Evolutionary conservation across 1,140 invertebrate genomes (phyloP).

Genomic region (Microplitis mediator): DNA sequence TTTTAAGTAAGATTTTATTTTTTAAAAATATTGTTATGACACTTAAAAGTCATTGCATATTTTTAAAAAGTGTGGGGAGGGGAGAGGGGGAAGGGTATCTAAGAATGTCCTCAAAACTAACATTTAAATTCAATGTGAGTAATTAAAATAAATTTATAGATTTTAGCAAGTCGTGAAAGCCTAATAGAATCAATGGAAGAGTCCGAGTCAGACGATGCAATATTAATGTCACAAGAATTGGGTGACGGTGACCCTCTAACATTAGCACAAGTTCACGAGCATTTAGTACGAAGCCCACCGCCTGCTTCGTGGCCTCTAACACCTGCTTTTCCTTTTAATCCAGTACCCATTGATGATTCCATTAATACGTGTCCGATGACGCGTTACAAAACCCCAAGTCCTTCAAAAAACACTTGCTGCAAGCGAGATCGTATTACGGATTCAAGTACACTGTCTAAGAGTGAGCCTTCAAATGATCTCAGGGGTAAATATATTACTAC

Average conservation of each 20-base stretch:
- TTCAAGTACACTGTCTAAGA: slow-evolving; percentile 49
- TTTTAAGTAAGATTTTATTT: no score
- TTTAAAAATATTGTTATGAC: background rate
- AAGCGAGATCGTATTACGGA: slow-evolving; percentile 35
- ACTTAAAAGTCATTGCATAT: no score
- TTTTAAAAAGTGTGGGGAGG: no score
- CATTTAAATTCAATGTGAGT: background rate
- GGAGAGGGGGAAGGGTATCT: no score
- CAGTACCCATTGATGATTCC: slow-evolving; percentile 32
- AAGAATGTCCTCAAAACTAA: no score
- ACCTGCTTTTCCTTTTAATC: slow-evolving; percentile 55
- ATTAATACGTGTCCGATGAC: slow-evolving; percentile 31
- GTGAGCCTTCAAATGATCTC: slow-evolving; percentile 52
- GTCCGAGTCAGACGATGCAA: slow-evolving; percentile 76
- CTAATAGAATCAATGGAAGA: slow-evolving; percentile 74
- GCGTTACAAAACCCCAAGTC: slow-evolving; percentile 41
- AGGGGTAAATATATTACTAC: slow-evolving; percentile 42
- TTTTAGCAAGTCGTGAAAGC: slow-evolving; percentile 77
- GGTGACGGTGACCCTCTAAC: slow-evolving; percentile 72
- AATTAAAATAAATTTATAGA: slow-evolving; percentile 63
- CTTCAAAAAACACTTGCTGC: slow-evolving; percentile 42
- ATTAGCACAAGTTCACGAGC: slow-evolving; percentile 79
- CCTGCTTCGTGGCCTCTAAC: slow-evolving; percentile 73
- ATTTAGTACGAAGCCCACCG: slow-evolving; percentile 81
- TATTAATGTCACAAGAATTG: slow-evolving; percentile 79